A percentile compares a stretch with the other conserved stretches of the same genome.
These are phyloP conservation scores for Arion vulgaris DNA, from an alignment of 1,140 invertebrate genomes.

Conservation along the genomic window DNA sequence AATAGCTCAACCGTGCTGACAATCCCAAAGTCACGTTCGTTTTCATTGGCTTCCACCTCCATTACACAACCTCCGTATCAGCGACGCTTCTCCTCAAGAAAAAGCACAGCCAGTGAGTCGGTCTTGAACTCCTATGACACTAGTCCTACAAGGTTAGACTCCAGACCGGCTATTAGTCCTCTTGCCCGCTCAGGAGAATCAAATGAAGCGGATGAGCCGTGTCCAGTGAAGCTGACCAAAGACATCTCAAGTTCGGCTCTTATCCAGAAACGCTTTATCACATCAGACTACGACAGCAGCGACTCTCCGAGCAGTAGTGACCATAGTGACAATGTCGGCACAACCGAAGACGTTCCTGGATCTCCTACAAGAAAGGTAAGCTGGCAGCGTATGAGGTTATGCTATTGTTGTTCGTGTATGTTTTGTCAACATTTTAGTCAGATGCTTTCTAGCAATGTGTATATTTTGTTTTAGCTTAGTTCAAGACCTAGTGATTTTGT, in stretches of 20 bases:
- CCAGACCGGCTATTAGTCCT: conserved; percentile 48
- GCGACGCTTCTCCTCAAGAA: conserved; percentile 49
- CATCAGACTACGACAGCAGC: conserved; percentile 74
- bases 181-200: conserved; percentile 8
- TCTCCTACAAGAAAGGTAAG: conserved; percentile 51
- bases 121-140: not conserved
- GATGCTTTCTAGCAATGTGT: no score
- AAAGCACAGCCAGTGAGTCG: conserved; percentile 30
- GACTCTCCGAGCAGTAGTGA: conserved; percentile 74
- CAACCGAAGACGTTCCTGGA: conserved; percentile 52
- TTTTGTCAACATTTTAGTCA: no score
- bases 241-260: not conserved
- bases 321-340: conserved; percentile 65
- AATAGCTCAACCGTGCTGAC: conserved; percentile 60
- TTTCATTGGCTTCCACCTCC: conserved; percentile 58
- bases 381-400: no score
- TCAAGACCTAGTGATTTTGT: not conserved
- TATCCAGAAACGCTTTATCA: conserved; percentile 56
- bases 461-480: not conserved
- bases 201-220: not conserved
- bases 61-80: conserved; percentile 44
- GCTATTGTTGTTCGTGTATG: no score
- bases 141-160: conserved; percentile 5
- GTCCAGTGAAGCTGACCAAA: not conserved
- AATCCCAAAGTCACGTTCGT: conserved; percentile 68